Evolutionary conservation across 2,797 vertebrate genomes (phyloP).

Genomic region (Sebastes itinus): DNA sequence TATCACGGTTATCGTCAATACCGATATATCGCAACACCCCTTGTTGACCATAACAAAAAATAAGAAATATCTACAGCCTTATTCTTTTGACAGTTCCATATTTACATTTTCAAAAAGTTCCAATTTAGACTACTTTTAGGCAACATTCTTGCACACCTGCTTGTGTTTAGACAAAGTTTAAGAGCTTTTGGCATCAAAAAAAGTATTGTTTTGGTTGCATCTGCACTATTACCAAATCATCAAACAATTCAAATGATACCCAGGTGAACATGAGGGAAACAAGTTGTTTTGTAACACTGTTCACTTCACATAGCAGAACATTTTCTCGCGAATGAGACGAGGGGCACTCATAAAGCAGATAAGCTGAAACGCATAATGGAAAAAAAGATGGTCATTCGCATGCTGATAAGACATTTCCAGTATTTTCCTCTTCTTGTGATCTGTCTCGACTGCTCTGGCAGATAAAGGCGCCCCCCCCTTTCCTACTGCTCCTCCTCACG

Average conservation of each 20-base stretch:
- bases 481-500: constrained; percentile 26
- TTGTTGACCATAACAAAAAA: not conserved
- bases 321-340: not conserved
- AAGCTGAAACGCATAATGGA: not conserved
- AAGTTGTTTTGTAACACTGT: not conserved
- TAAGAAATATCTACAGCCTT: not conserved
- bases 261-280: not conserved
- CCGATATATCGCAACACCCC: no score
- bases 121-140: not conserved
- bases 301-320: not conserved
- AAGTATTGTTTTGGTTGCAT: not conserved
- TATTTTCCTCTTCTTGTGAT: constrained; percentile 44
- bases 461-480: constrained; percentile 41
- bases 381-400: constrained; percentile 29
- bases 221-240: not conserved
- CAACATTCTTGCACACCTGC: not conserved
- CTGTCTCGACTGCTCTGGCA: constrained; percentile 31
- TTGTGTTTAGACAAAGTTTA: not conserved
- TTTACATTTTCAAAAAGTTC: not conserved
- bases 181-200: not conserved
- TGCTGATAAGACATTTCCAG: constrained; percentile 50
- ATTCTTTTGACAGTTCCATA: not conserved
- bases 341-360: not conserved
- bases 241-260: not conserved
- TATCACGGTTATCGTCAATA: no score